Percentiles rank a stretch among this genome's conserved stretches.
Evolutionary conservation across 2,113 vertebrate genomes (phyloP).

Genomic region (Lepisosteus oculatus): DNA sequence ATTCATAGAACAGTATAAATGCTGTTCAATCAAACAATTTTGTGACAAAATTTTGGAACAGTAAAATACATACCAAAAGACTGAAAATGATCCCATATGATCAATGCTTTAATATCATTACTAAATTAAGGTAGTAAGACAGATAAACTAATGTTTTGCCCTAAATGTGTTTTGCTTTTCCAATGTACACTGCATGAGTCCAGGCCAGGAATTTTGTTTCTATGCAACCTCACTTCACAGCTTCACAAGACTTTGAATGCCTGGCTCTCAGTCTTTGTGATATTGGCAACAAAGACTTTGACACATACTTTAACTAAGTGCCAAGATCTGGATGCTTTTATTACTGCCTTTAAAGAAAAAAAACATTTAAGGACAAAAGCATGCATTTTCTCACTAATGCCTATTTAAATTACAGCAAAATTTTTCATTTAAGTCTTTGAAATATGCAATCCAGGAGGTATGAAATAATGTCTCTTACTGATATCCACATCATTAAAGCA

Average conservation of each 20-base stretch:
- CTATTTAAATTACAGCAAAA: conserved; percentile 35
- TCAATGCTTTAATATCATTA: background rate
- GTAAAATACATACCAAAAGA: too few relatives aligned
- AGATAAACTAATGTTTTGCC: conserved; percentile 1
- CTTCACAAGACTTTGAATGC: conserved; percentile 21
- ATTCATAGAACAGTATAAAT: too few relatives aligned
- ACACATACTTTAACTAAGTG: conserved; percentile 47
- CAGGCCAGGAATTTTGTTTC: conserved; percentile 26
- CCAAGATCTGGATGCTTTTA: conserved; percentile 45
- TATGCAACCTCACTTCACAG: conserved; percentile 22
- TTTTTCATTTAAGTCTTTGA: conserved; percentile 31
- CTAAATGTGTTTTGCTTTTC: conserved; percentile 17
- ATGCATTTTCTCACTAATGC: conserved; percentile 40
- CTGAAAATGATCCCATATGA: too few relatives aligned
- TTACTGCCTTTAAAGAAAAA: conserved; percentile 43
- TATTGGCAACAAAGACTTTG: conserved; percentile 43
- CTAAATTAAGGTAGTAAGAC: background rate
- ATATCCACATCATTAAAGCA: conserved; percentile 22
- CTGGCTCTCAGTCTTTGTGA: conserved; percentile 29
- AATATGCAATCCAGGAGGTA: conserved; percentile 24
- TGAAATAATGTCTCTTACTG: conserved; percentile 16
- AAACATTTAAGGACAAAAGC: conserved; percentile 49
- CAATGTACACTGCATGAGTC: conserved; percentile 28
- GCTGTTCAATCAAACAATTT: too few relatives aligned
- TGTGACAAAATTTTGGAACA: too few relatives aligned